Evolutionary conservation across 2,797 vertebrate species (phyloP), one percentile per base, ranked within the genome.

Genomic region (Echiichthys vipera): DNA sequence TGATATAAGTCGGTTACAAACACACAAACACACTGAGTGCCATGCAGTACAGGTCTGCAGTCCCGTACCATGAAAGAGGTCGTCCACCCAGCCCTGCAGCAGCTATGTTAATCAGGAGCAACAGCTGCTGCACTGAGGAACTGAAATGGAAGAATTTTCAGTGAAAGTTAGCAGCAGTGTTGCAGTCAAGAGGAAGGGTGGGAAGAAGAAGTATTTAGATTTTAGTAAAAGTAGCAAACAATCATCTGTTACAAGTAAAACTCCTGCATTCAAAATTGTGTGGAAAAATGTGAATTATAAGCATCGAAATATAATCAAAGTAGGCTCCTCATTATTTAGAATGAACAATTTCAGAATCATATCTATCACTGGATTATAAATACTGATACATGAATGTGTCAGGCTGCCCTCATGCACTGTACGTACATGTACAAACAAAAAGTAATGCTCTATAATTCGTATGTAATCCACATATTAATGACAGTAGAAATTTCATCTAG

Each of bases 21-120:
- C 55, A 46, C 14, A 25, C 55, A 37, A 43, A 37, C 36, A 5
- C 1, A n/a, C 9, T 3, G 36, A 9, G 40, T 0, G 13, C 20
- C 10, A 2, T 27, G 68, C 68, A 68, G 40, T 42, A 15, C 46
- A 20, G 64, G 64, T 69, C 58, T 42, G 29, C 58, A 2, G 72
- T 25, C 42, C 36, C 10, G 53, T 27, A 43, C 65, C 56, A 32
- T 30, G 36, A 34, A 49, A 43, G 42, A 72, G 64, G 64, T 29
- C 30, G 10, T 40, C 50, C 13, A 27, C 32, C 32, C 6, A 46
- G 54, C 62, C 56, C 51, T n/a, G 40, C 40, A 64, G 66, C 71
- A 74, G 80, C 65, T 68, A 71, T 40, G 59, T 51, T 62, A 34
- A 70, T 74, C 70, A 63, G 61, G 3, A 2, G 36, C 27, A 73